Percentiles rank a stretch among this genome's conserved stretches.
These are phyloP conservation scores for Marasmarcha lunaedactyla DNA, from an alignment of 2,888 invertebrate genomes.

Conservation along the genomic window DNA sequence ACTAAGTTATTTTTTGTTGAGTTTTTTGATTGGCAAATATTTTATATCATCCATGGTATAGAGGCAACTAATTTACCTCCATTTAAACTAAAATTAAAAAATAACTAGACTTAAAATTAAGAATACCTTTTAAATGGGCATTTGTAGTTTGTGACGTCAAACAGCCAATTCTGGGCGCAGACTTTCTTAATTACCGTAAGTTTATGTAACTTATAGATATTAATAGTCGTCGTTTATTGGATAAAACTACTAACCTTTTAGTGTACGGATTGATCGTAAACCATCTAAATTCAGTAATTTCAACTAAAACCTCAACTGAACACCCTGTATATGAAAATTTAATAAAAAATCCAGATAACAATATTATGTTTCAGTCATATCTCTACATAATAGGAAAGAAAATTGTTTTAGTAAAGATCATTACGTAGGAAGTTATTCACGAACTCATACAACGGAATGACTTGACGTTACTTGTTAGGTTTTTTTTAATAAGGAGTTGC, in stretches of 20 bases:
- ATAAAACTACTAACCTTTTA: not conserved
- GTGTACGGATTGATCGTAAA: slow-evolving; percentile 2
- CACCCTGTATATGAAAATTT: not conserved
- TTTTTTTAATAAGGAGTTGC: no score
- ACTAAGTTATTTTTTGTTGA: no score
- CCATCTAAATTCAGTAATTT: not conserved
- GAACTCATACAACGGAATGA: no score
- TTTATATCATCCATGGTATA: no score
- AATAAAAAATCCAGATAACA: slow-evolving; percentile 1
- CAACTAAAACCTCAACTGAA: not conserved
- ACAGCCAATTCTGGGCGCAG: slow-evolving; percentile 4
- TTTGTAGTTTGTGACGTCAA: slow-evolving; percentile 5
- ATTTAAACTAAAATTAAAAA: no score
- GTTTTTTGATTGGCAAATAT: no score
- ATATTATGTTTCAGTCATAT: no score
- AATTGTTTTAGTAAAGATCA: no score
- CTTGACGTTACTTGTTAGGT: no score
- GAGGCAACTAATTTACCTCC: no score
- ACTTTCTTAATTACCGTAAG: slow-evolving; percentile 2
- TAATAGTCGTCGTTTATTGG: slow-evolving; percentile 2
- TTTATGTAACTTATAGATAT: slow-evolving; percentile 1
- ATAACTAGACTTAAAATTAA: slow-evolving; percentile 5
- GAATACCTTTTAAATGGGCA: slow-evolving; percentile 6
- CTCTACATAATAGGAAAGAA: no score
- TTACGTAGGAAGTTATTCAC: no score